These are phyloP conservation scores for Typhlomys cinereus DNA, from an alignment of 2,113 vertebrate genomes.

Conservation along the genomic window DNA sequence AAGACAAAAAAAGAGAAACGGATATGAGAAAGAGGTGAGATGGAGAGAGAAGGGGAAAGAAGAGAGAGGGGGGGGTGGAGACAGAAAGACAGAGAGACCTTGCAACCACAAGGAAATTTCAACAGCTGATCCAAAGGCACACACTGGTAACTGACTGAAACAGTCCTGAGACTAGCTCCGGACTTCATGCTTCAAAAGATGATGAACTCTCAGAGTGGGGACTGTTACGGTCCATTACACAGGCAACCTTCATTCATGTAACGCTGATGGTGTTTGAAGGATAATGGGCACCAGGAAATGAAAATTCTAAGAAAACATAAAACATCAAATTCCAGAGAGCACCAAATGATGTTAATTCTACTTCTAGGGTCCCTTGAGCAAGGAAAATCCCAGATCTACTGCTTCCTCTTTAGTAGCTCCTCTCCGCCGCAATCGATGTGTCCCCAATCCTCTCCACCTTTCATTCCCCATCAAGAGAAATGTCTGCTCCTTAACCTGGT, in stretches of 20 bases:
- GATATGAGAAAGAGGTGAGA: too few species aligned
- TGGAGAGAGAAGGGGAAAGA: not conserved
- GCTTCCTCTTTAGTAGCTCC: not conserved
- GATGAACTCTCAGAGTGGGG: not conserved
- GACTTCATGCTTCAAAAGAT: not conserved
- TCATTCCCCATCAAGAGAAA: not conserved
- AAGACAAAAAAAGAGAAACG: not conserved
- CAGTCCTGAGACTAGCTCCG: not conserved
- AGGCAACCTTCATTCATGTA: not conserved
- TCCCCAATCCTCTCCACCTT: too few species aligned
- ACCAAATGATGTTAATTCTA: not conserved
- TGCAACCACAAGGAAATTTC: not conserved
- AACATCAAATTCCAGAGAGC: not conserved
- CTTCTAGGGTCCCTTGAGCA: not conserved
- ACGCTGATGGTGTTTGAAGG: not conserved
- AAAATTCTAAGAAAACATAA: conserved; percentile 14
- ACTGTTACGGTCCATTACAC: not conserved
- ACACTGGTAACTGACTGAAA: not conserved
- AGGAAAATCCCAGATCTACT: not conserved
- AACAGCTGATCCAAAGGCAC: not conserved
- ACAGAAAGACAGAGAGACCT: not conserved
- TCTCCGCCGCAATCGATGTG: not conserved
- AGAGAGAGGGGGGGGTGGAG: too few species aligned
- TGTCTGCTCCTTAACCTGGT: not conserved
- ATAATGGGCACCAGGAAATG: not conserved